These are phyloP conservation scores for Cyprinella venusta DNA, from an alignment of 2,797 vertebrate species.

Conservation along the genomic window DNA sequence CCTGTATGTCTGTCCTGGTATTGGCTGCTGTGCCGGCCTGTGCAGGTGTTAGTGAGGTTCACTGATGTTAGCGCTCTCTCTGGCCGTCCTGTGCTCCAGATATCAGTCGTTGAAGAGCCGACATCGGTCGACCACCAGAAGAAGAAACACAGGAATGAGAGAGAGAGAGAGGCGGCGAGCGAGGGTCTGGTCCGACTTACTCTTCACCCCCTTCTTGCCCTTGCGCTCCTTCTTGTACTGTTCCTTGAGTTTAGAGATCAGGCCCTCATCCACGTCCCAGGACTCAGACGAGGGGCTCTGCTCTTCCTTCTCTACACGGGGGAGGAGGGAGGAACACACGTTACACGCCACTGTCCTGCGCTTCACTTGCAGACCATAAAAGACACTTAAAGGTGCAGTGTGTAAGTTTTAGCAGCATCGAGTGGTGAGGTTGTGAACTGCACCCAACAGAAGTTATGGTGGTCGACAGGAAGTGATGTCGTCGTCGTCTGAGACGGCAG, in stretches of 20 bases:
- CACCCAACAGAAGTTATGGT: too few species aligned
- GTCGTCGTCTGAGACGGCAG: too few species aligned
- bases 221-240: slow-evolving; percentile 99
- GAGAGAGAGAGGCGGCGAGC: slow-evolving; percentile 56
- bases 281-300: slow-evolving; percentile 94
- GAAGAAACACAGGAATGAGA: slow-evolving; percentile 61
- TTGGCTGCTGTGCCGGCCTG: not conserved
- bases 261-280: slow-evolving; percentile 99
- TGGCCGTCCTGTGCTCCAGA: not conserved
- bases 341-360: slow-evolving; percentile 63
- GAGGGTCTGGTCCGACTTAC: slow-evolving; percentile 91
- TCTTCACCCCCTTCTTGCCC: slow-evolving; percentile 99
- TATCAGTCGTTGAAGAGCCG: not conserved
- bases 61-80: not conserved
- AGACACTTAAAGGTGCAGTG: too few species aligned
- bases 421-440: too few species aligned
- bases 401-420: too few species aligned
- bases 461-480: too few species aligned
- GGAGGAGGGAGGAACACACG: slow-evolving; percentile 76
- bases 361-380: not conserved
- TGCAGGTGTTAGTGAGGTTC: not conserved
- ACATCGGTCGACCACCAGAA: slow-evolving; percentile 27
- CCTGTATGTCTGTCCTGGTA: too few species aligned
- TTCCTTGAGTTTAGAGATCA: slow-evolving; percentile 99
- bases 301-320: slow-evolving; percentile 98